Base-by-base conservation (phyloP, 2,113 vertebrate genomes). In the Parus major region DNA sequence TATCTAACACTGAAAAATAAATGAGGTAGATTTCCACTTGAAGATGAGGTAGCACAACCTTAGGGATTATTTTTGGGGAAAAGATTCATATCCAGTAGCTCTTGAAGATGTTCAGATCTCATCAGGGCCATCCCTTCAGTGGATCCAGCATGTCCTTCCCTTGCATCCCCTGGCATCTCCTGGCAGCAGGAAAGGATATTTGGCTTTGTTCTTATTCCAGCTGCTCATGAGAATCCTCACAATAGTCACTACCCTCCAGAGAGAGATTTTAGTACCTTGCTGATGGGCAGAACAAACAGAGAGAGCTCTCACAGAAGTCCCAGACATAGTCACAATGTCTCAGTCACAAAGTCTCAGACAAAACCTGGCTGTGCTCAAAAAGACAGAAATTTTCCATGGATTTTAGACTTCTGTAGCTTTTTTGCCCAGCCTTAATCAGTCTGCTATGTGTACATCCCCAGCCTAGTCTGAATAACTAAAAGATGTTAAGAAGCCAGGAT, bases 201-300 rank as follows among this genome's bases (percentile, higher is more conserved):
- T 5, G 17, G 24, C 59, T 28, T 53, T 68, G 27, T 71, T 81
- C 56, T 57, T 27, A 3, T 35, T 82, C 49, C 63, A 55, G 2
- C 57, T 50, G 16, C 57, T 79, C 65, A 20, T 10, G 35, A 79
- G 44, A n/a, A 33, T 56, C 44, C 53, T 55, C 25, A 50, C 14
- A 35, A 9, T 5, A 42, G 22, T 14, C 0, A 0, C n/a, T 57
- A 10, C 39, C 21, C 41, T 75, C 25, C 41, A 8, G 49, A 59
- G 39, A 79, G 39, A 69, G 39, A 9, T 42, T 81, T 5, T 2
- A 44, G 22, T 46, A 24, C 64, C 41, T 46, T 33, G 31, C 47
- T 76, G 42, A 15, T 20, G 79, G 42, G 55, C 2, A 6, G 46
- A 49, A 35, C 15, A 33, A 75, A 56, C 47, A 66, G 23, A 35